Base-by-base conservation (phyloP, 2,113 vertebrate genomes). In the Pungitius pungitius region DNA sequence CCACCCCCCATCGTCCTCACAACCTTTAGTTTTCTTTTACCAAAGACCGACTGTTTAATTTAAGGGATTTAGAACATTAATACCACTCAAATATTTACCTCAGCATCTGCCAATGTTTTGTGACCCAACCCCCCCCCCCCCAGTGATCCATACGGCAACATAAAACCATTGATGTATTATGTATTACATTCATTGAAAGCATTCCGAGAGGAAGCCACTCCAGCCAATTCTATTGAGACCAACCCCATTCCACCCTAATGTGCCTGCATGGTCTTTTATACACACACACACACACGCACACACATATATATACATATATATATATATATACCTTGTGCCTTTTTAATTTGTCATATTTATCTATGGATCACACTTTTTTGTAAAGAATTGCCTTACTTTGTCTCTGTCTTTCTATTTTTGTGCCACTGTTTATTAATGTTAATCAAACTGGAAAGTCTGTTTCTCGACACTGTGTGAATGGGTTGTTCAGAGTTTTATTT, bases 191-290 rank as follows among this genome's bases (percentile, higher is more conserved):
- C 3, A 22, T 52, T n/a, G 22, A 37, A 55, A 45, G 12, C 59
- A 62, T 56, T 70, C 47, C 27, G 45, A 60, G 57, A 49, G 14
- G 60, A 77, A 56, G 64, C 54, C 69, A 30, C 56, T 87, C 55
- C 35, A 67, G 57, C 45, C 69, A 59, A 59, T 77, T 80, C 35
- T 57, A 74, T 39, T 55, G 80, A 89, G 86, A 88, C 81, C 79
- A 77, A 85, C 79, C 85, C 86, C 81, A 52, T 74, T 86, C 85
- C 90, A 82, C 87, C 88, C 86, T 79, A 63, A 89, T 82, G 89
- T 92, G 91, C 90, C 91, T 91, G 89, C 89, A 89, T 91, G 87
- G 86, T 91, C 78, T 90, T 90, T 85, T 61, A 69, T 33, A 45
- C 17, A 75, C 63, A 79, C 22, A 75, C 55, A 51, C 63, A 73